Percentiles rank a stretch among this genome's conserved stretches.
phyloP scores from a whole-genome alignment of 2,797 vertebrate genomes.

The Argentina silus region DNA sequence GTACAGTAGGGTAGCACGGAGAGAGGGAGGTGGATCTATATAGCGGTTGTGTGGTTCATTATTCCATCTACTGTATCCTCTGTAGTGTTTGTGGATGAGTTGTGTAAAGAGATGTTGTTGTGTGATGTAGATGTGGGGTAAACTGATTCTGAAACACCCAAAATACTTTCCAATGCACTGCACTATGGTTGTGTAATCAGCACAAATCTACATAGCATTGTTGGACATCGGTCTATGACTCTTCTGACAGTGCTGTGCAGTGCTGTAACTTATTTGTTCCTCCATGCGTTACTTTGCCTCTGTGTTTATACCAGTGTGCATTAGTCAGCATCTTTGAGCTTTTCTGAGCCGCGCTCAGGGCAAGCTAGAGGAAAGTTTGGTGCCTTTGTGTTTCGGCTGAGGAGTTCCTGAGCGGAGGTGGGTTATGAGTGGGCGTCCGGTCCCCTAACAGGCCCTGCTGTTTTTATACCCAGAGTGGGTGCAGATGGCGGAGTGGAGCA shows the following conservation, averaged over 20 bases:
- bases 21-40: background rate
- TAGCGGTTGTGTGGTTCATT: background rate
- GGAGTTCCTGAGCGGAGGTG: constrained; percentile 1
- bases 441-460: background rate
- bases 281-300: background rate
- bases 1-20: background rate
- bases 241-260: background rate
- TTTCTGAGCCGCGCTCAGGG: background rate
- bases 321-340: constrained; percentile 15
- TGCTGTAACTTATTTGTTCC: background rate
- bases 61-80: background rate
- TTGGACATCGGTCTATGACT: background rate
- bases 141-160: too few relatives aligned
- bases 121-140: too few relatives aligned
- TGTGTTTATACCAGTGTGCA: background rate
- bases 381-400: background rate
- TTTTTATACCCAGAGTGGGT: background rate
- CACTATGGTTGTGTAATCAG: too few relatives aligned
- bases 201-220: too few relatives aligned
- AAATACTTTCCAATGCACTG: too few relatives aligned
- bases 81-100: too few relatives aligned
- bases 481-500: background rate
- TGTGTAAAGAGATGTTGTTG: too few relatives aligned
- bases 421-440: background rate
- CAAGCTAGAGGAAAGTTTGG: background rate